These are phyloP conservation scores for Chromis chromis DNA, from an alignment of 2,797 vertebrate species.

Conservation along the genomic window DNA sequence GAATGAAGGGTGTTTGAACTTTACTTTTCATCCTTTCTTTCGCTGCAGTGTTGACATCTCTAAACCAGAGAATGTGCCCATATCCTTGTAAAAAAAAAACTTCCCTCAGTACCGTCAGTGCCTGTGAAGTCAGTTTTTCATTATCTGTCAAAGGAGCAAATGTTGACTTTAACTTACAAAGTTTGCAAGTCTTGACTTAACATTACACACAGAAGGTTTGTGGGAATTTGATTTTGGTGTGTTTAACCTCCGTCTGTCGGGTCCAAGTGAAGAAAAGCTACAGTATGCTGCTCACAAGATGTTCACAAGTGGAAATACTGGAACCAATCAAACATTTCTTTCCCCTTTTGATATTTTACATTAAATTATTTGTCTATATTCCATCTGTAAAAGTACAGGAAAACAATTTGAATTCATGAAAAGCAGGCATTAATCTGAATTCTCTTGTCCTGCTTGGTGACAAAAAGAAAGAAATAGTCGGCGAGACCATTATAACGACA, in stretches of 20 bases:
- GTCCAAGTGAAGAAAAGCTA: constrained; percentile 34
- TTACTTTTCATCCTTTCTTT: constrained; percentile 53
- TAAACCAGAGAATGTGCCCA: constrained; percentile 39
- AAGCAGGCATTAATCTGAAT: neutral
- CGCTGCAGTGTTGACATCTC: constrained; percentile 48
- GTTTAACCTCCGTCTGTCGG: constrained; percentile 46
- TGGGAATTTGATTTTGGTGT: constrained; percentile 30
- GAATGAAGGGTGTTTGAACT: constrained; percentile 53
- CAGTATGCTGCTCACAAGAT: constrained; percentile 4
- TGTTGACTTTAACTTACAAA: constrained; percentile 37
- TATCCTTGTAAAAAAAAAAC: constrained; percentile 33
- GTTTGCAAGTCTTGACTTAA: constrained; percentile 33
- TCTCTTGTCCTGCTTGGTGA: neutral
- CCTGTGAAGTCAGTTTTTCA: constrained; percentile 48
- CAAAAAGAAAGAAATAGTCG: neutral
- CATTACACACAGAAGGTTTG: constrained; percentile 34
- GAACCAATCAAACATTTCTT: neutral
- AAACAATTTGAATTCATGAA: neutral
- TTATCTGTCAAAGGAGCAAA: constrained; percentile 53
- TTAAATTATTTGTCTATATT: neutral
- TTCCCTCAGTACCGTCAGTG: constrained; percentile 34
- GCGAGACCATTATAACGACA: neutral
- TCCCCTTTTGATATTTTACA: neutral
- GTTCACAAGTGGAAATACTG: neutral
- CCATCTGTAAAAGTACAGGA: neutral